Base-by-base conservation (phyloP, 2,797 vertebrate genomes). In the Babyrousa celebensis region DNA sequence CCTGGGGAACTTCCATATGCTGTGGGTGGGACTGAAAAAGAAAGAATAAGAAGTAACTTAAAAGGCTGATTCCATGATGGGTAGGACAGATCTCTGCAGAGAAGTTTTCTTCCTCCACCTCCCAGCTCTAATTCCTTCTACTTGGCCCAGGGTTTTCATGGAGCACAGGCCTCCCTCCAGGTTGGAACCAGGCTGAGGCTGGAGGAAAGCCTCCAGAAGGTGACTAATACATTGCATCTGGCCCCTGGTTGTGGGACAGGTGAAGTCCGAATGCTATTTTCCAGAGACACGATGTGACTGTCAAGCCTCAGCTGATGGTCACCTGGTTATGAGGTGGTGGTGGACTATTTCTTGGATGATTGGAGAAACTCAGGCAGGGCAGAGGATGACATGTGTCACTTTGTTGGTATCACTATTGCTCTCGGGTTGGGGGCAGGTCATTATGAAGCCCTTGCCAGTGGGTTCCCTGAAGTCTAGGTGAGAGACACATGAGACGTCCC, bases 251-350 rank as follows among this genome's bases (percentile, higher is more conserved):
- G 23, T 32, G 72, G 12, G 54, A 25, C 32, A 82, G 86, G 82
- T 2, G 36, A 74, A 62, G 32, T 52, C 21, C 32, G 70, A 83
- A 84, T 0, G n/a, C 25, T 17, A 1, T 72, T 71, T 52, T 84
- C 48, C 71, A 58, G 60, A 70, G 67, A 62, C 12, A 12, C 6
- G 40, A 88, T 27, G 43, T 78, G 74, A 40, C 52, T 2, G 4
- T 77, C 18, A 87, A 52, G 36, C 12, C 43, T 78, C 65, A 5
- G 23, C 7, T 60, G 48, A 84, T 0, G 18, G 25, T n/a, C 52
- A 21, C 0, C 0, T 17, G 52, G 32, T 6, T 29, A 40, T 68
- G 21, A 15, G 4, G 67, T 32, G 32, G 68, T 3, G 20, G 23
- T 9, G 36, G 25, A 52, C 6, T 36, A 70, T 65, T 68, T 91